Percentiles rank a stretch among this genome's conserved stretches.
phyloP scores from a whole-genome alignment of 1,140 invertebrate species.

The Helicorthomorpha holstii region DNA sequence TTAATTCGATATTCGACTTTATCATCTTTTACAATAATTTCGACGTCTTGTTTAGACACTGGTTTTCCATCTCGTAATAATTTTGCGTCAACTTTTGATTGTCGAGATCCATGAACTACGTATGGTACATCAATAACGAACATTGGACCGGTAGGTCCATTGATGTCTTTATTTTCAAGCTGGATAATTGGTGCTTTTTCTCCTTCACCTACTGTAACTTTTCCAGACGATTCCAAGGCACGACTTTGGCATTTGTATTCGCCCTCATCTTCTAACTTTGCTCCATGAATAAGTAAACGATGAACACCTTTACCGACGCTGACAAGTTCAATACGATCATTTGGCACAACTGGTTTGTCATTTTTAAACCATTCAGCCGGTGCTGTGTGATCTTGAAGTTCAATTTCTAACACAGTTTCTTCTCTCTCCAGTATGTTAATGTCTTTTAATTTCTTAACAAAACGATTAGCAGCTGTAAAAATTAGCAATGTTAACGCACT shows the following conservation, averaged over 20 bases:
- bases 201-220: slow-evolving; percentile 48
- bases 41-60: slow-evolving; percentile 67
- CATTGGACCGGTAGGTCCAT: slow-evolving; percentile 15
- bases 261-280: slow-evolving; percentile 62
- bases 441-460: slow-evolving; percentile 92
- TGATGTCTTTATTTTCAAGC: slow-evolving; percentile 18
- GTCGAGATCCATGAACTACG: slow-evolving; percentile 64
- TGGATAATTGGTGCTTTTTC: slow-evolving; percentile 31
- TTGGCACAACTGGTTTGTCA: slow-evolving; percentile 59
- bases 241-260: slow-evolving; percentile 72
- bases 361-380: slow-evolving; percentile 87
- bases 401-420: slow-evolving; percentile 72
- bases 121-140: slow-evolving; percentile 14
- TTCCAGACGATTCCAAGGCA: slow-evolving; percentile 56
- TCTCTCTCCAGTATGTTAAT: slow-evolving; percentile 77
- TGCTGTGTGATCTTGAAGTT: slow-evolving; percentile 86
- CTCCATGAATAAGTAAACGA: slow-evolving; percentile 66
- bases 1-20: slow-evolving; percentile 78
- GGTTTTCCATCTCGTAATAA: slow-evolving; percentile 73
- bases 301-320: slow-evolving; percentile 82
- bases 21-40: slow-evolving; percentile 72
- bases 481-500: neutral
- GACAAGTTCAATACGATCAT: slow-evolving; percentile 64
- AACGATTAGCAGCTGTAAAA: slow-evolving; percentile 69
- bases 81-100: slow-evolving; percentile 72